Conservation (phyloP, 64 coral and sea anemone species). For the Orbicella faveolata region DNA sequence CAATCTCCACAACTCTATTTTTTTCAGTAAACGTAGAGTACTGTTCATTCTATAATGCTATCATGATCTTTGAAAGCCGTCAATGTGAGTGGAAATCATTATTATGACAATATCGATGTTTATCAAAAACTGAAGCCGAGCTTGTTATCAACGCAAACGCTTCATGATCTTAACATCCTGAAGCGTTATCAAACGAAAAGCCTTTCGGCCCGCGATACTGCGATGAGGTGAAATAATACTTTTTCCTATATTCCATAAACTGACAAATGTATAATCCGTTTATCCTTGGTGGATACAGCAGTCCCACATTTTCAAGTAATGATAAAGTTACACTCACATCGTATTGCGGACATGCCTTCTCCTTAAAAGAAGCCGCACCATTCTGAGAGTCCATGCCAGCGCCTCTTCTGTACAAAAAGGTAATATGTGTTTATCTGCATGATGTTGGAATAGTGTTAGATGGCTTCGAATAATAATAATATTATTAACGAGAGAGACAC, state of each 20-base stretch:
- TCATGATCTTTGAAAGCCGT: not conserved
- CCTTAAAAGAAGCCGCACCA: no score
- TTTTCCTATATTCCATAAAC: not conserved
- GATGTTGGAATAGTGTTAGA: no score
- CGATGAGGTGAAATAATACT: not conserved
- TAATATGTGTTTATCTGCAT: no score
- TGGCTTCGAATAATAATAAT: no score
- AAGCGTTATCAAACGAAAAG: not conserved
- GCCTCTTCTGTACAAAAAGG: no score
- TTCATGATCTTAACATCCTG: slow-evolving; percentile 5
- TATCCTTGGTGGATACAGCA: not conserved
- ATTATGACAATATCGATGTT: not conserved
- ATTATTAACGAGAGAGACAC: no score
- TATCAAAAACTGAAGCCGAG: not conserved
- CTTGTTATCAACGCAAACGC: not conserved
- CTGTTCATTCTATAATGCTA: no score
- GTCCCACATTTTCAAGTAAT: not conserved
- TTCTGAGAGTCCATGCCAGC: no score
- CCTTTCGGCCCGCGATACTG: not conserved
- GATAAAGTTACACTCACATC: not conserved
- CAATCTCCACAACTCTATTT: not conserved
- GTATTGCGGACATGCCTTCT: no score
- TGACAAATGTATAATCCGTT: not conserved
- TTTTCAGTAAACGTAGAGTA: no score
- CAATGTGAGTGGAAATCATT: not conserved